Percentiles rank a stretch among this genome's conserved stretches.
Conservation (phyloP, 53 echinoderm and acorn worm genomes). For the Luidia sarsii region DNA sequence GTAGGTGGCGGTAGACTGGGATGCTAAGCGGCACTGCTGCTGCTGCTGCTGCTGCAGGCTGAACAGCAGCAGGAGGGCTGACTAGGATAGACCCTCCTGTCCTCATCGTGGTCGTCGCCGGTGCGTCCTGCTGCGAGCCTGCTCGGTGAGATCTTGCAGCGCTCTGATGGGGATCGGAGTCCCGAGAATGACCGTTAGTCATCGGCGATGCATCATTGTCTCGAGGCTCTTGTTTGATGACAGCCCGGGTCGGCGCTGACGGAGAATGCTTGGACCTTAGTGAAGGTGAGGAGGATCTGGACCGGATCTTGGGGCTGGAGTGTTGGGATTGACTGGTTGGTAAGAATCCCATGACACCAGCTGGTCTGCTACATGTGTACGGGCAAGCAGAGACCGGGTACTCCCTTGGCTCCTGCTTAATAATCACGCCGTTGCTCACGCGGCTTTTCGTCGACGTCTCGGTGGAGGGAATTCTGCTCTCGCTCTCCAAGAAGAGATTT, state of each 20-base stretch:
- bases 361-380: not conserved
- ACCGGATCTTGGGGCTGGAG: no score
- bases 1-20: constrained; percentile 10
- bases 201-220: not conserved
- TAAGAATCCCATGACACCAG: no score
- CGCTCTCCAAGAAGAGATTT: not conserved
- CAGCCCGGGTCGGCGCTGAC: not conserved
- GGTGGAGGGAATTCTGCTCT: not conserved
- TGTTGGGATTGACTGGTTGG: no score
- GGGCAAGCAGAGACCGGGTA: not conserved
- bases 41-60: no score
- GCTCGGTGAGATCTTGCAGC: not conserved
- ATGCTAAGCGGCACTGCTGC: constrained; percentile 1
- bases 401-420: constrained; percentile 24
- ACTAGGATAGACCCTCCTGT: not conserved
- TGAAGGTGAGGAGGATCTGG: not conserved
- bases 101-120: no score
- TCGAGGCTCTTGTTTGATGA: constrained; percentile 32
- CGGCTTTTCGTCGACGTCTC: not conserved
- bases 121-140: no score
- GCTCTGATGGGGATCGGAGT: not conserved
- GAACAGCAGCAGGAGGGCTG: no score
- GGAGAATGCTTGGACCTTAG: not conserved
- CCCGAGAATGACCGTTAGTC: not conserved
- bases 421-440: constrained; percentile 1